Evolutionary conservation across 2,113 vertebrate genomes (phyloP), one percentile per base, ranked within the genome.

Genomic region (Sinocyclocheilus rhinocerous): DNA sequence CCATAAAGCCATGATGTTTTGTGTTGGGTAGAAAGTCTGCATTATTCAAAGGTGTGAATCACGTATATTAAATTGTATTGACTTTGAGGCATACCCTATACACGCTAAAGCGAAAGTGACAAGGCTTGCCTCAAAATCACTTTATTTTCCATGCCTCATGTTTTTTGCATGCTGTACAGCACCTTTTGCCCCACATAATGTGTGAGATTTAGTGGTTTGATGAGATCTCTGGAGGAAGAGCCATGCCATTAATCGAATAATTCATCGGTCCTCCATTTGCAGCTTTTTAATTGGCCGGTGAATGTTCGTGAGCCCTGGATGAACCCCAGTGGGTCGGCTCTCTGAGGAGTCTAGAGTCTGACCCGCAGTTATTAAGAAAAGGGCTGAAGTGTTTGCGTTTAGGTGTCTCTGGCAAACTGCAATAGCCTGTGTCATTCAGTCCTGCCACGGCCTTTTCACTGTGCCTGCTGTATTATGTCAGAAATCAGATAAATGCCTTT

Each of bases 261-360:
- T 89, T 89, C 84, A 92, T 92, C 82, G 83, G 59, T 90, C 50
- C 76, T 90, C 48, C 29, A n/a, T 82, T 88, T 85, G 57, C 52
- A 42, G 79, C 36, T 42, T 79, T 87, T 67, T 85, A 79, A 87
- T 85, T 80, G 70, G 67, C 72, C 36, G n/a, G 39, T 42, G 73
- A 77, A 69, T 73, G 33, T 77, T 65, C 45, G 2, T 48, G 59
- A 86, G 26, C 59, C 61, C 48, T 42, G 45, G 26, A 50, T 83
- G 87, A 81, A 76, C 13, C 29, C 29, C 8, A 9, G 59, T 3
- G 59, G 24, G 76, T 79, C 63, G 24, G 80, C 70, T 63, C 73
- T 86, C 75, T 81, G 18, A 6, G 33, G 84, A 80, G 57, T 72
- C 4, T 48, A 63, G 6, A 33, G 57, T 89, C 90, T 87, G 69